Percentiles rank a stretch among this genome's conserved stretches.
Conservation (phyloP, 2,797 vertebrate species). For the Cossypha heuglini region DNA sequence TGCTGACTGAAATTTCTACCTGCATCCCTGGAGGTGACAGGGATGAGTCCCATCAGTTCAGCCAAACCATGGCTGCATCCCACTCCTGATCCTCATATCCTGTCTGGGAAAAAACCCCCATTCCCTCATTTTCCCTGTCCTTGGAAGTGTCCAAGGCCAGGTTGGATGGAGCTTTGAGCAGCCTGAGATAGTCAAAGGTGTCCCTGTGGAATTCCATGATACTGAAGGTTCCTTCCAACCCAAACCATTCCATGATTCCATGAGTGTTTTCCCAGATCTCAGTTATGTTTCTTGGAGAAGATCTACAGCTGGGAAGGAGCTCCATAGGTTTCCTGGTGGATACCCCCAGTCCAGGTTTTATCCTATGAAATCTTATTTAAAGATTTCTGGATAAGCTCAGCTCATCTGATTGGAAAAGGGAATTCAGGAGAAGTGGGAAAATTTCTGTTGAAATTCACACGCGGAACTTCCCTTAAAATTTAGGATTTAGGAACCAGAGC, state of each 20-base stretch:
- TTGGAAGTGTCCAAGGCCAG: neutral
- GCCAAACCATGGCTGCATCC: neutral
- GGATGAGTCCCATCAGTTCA: neutral
- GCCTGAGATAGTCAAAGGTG: neutral
- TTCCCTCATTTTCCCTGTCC: neutral
- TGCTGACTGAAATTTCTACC: neutral
- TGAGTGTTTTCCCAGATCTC: neutral
- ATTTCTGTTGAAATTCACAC: neutral
- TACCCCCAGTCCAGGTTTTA: neutral
- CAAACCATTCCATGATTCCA: neutral
- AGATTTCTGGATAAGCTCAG: neutral
- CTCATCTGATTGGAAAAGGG: neutral
- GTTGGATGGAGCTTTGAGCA: accelerated
- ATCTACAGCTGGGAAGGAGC: neutral
- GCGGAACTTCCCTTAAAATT: accelerated
- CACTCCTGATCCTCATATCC: neutral
- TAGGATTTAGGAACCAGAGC: neutral
- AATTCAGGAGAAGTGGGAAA: neutral
- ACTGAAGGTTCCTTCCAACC: neutral
- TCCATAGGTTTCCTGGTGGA: neutral
- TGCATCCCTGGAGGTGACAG: neutral
- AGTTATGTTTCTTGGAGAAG: accelerated
- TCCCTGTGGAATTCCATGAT: neutral
- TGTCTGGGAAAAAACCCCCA: neutral
- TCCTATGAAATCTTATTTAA: neutral